These are phyloP conservation scores for Gorsachius magnificus DNA, from an alignment of 2,797 vertebrate species.

Conservation along the genomic window DNA sequence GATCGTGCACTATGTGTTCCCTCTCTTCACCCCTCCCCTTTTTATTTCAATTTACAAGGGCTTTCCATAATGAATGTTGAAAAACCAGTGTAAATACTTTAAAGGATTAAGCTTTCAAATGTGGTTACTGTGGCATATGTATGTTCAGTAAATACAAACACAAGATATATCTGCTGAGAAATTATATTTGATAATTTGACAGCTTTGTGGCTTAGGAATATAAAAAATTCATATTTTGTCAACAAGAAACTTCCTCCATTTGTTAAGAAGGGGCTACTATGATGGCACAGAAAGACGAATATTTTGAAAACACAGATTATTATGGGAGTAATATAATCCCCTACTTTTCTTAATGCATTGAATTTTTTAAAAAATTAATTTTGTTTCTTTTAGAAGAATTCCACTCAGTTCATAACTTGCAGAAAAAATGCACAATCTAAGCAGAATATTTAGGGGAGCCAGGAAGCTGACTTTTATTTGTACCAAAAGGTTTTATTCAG, in stretches of 20 bases:
- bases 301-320: constrained; percentile 37
- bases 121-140: constrained; percentile 49
- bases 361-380: neutral
- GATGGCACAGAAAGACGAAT: neutral
- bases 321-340: neutral
- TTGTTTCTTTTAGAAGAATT: neutral
- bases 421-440: neutral
- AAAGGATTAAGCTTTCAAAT: constrained; percentile 68
- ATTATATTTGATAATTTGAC: constrained; percentile 71
- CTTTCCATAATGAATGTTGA: constrained; percentile 51
- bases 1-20: neutral
- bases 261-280: constrained; percentile 49
- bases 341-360: neutral
- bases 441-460: neutral
- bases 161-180: constrained; percentile 68
- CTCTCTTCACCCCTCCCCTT: neutral
- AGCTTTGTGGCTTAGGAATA: constrained; percentile 52
- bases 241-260: constrained; percentile 67
- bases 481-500: neutral
- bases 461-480: neutral
- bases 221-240: constrained; percentile 76
- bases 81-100: constrained; percentile 62
- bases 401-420: neutral
- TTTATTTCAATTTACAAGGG: constrained; percentile 62
- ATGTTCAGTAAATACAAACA: constrained; percentile 70